Evolutionary conservation across 2,797 vertebrate genomes (phyloP).

Genomic region (Iguana delicatissima): DNA sequence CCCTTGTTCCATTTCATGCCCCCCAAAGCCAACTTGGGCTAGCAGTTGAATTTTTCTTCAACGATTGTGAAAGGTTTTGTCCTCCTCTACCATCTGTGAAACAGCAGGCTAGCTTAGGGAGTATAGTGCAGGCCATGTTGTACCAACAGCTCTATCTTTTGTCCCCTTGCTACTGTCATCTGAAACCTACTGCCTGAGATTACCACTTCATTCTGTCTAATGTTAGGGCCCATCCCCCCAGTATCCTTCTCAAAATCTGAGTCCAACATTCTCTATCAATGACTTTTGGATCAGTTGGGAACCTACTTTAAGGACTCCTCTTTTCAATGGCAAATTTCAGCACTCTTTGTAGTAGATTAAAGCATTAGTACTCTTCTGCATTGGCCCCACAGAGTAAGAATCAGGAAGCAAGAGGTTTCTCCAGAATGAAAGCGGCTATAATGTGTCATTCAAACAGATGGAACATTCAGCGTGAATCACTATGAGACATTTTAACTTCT

Average conservation of each 20-base stretch:
- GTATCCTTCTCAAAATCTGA: neutral
- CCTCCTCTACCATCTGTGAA: neutral
- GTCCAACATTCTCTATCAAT: neutral
- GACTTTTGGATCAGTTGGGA: neutral
- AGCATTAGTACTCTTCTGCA: neutral
- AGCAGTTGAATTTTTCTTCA: neutral
- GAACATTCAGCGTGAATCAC: neutral
- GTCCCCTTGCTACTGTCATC: neutral
- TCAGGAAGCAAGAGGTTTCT: neutral
- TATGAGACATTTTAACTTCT: neutral
- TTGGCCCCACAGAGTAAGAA: neutral
- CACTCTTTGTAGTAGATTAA: neutral
- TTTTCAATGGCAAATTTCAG: neutral
- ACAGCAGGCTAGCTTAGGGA: neutral
- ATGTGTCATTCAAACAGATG: neutral
- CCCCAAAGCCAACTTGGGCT: neutral
- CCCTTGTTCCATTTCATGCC: neutral
- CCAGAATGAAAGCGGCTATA: neutral
- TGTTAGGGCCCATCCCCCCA: neutral
- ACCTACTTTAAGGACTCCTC: neutral
- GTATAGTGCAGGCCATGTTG: neutral
- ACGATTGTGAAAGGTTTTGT: neutral
- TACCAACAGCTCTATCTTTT: neutral
- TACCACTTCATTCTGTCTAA: neutral
- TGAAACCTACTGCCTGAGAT: neutral